A percentile compares a stretch with the other conserved stretches of the same genome.
Conservation (phyloP, 2,797 vertebrate species). For the Pachyuromys duprasi region DNA sequence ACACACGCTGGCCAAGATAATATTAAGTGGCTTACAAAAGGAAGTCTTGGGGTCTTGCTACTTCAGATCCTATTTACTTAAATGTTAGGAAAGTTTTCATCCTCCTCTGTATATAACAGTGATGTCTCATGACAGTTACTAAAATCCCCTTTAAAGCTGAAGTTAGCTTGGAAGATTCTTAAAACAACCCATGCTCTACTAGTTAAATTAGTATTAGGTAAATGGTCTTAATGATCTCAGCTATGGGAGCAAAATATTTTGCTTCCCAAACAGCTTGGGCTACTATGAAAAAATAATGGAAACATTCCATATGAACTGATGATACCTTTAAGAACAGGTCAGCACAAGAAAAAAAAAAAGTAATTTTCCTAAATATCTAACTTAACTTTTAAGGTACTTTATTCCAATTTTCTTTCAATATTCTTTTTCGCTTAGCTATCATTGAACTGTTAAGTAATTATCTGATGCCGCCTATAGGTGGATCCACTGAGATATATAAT, state of each 20-base stretch:
- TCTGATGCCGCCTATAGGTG: constrained; percentile 82
- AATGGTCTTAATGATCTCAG: not conserved
- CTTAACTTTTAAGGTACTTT: constrained; percentile 15
- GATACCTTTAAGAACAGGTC: not conserved
- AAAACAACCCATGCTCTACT: constrained; percentile 14
- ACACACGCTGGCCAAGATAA: not conserved
- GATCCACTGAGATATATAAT: constrained; percentile 82
- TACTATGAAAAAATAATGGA: not conserved
- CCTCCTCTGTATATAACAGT: not conserved
- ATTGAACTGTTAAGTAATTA: constrained; percentile 65
- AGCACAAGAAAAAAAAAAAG: not conserved
- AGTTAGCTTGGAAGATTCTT: constrained; percentile 48
- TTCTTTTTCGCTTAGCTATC: constrained; percentile 50
- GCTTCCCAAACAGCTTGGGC: constrained; percentile 23
- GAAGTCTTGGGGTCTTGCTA: not conserved
- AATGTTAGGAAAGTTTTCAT: not conserved
- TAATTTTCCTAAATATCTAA: not conserved
- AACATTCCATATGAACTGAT: constrained; percentile 10
- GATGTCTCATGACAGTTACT: not conserved
- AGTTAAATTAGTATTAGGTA: not conserved
- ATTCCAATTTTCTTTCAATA: constrained; percentile 28
- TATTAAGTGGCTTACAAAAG: not conserved
- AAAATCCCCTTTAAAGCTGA: constrained; percentile 30
- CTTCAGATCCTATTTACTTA: not conserved
- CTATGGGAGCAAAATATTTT: not conserved